Evolutionary conservation across 1,140 invertebrate species (phyloP).

Genomic region (Leguminivora glycinivorella): DNA sequence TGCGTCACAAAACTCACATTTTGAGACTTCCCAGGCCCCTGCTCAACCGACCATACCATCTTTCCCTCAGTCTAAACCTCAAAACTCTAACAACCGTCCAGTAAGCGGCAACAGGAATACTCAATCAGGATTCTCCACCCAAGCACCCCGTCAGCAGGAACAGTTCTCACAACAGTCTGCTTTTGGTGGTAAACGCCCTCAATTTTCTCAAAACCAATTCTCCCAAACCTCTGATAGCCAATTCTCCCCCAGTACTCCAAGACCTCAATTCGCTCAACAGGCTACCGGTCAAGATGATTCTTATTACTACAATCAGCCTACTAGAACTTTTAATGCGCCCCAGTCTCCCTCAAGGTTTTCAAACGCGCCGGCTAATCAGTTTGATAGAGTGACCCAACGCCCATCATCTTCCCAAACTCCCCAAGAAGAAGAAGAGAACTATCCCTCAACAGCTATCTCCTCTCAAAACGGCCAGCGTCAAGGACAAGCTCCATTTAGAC

Average conservation of each 20-base stretch:
- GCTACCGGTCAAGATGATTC: slow-evolving; percentile 43
- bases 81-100: neutral
- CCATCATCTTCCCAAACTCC: slow-evolving; percentile 14
- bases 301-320: slow-evolving; percentile 55
- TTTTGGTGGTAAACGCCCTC: neutral
- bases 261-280: slow-evolving; percentile 40
- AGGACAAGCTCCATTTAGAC: slow-evolving; percentile 12
- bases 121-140: slow-evolving; percentile 5
- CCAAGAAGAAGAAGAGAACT: slow-evolving; percentile 21
- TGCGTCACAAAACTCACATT: slow-evolving; percentile 1
- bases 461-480: slow-evolving; percentile 13
- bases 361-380: slow-evolving; percentile 41
- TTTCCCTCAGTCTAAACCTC: slow-evolving; percentile 21
- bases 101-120: neutral
- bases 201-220: slow-evolving; percentile 26
- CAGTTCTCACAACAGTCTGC: neutral
- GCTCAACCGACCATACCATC: slow-evolving; percentile 7
- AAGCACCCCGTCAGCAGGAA: slow-evolving; percentile 1
- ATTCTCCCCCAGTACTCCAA: slow-evolving; percentile 39
- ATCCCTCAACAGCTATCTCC: neutral
- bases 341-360: slow-evolving; percentile 37
- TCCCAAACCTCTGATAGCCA: slow-evolving; percentile 35
- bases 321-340: slow-evolving; percentile 45
- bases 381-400: slow-evolving; percentile 36
- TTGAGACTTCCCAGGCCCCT: neutral